Percentiles rank a stretch among this genome's conserved stretches.
Conservation (phyloP, 2,797 vertebrate species). For the Scyliorhinus canicula region DNA sequence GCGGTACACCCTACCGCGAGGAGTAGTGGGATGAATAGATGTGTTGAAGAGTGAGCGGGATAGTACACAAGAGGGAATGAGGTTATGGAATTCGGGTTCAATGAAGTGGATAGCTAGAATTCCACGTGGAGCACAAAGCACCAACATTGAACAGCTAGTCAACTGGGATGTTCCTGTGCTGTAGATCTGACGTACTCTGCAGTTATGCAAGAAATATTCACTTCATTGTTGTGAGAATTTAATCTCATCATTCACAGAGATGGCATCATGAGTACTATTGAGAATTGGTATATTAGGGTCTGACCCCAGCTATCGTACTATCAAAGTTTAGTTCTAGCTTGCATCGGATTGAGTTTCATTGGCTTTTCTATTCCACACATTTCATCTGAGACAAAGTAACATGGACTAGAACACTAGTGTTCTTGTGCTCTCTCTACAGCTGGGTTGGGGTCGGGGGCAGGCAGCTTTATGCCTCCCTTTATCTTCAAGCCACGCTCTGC, state of each 20-base stretch:
- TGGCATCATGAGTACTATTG: not conserved
- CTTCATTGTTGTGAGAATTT: not conserved
- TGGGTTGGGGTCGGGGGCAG: not conserved
- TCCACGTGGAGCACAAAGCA: not conserved
- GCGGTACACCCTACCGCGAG: not conserved
- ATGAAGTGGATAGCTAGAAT: not conserved
- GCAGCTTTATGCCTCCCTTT: not conserved
- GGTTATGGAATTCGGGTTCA: not conserved
- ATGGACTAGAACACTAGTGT: not conserved
- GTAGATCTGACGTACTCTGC: no score
- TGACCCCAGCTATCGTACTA: not conserved
- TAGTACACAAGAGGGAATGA: not conserved
- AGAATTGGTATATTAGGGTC: no score
- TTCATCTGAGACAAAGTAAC: not conserved
- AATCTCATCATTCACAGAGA: not conserved
- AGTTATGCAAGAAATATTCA: not conserved
- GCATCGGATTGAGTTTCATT: not conserved
- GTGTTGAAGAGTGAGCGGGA: not conserved
- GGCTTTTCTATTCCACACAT: not conserved
- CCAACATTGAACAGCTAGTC: no score
- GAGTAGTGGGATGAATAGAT: not conserved
- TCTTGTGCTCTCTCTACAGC: not conserved
- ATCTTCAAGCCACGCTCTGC: not conserved
- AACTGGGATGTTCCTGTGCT: not conserved
- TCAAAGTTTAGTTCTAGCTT: not conserved